Evolutionary conservation across 2,888 invertebrate genomes (phyloP), one percentile per base, ranked within the genome.

Genomic region (Cephonodes hylas): DNA sequence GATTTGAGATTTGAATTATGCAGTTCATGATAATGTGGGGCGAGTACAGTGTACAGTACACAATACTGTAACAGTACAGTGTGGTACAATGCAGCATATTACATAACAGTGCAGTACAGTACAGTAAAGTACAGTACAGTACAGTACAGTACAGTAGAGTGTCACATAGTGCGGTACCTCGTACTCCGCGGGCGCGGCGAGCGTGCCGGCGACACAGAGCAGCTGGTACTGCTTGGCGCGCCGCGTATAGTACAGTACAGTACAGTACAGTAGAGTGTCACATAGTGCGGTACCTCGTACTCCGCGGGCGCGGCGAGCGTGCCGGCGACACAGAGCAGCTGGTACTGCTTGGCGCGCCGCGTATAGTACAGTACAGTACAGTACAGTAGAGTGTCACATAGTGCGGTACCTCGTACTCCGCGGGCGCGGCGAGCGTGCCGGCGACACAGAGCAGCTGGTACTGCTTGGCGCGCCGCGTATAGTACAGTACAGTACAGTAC

Each of bases 211-310:
- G 66, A 97, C 95, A 46, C 95, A 95, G 22, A 97, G 96, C 75
- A 97, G 94, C 89, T 98, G 97, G 91, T 97, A 98, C 88, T 97
- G 97, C 42, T 94, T 93, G 58, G 97, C 96, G 69, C 96, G 95
- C 93, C n/a, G n/a, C n/a, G n/a, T n/a, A n/a, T n/a, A n/a, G n/a
- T n/a, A n/a, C n/a, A n/a, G n/a, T 15, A 34, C 2, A n/a, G 13
- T 20, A 1, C 2, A 18, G 2, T 7, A 44, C 44, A 44, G 6
- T 2, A 2, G 53, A 3, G 13, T 27, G 8, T 27, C 25, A 2
- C 3, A 18, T 8, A n/a, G 10, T 15, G 27, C 20, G 23, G 13
- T 27, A 96, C 96, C 93, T 96, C 95, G 80, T 96, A 96, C 81
- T 97, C 96, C 42, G 93, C 88, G 68, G 97, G 96, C 7, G 93